phyloP scores from a whole-genome alignment of 2,113 vertebrate genomes.

The Colius striatus region DNA sequence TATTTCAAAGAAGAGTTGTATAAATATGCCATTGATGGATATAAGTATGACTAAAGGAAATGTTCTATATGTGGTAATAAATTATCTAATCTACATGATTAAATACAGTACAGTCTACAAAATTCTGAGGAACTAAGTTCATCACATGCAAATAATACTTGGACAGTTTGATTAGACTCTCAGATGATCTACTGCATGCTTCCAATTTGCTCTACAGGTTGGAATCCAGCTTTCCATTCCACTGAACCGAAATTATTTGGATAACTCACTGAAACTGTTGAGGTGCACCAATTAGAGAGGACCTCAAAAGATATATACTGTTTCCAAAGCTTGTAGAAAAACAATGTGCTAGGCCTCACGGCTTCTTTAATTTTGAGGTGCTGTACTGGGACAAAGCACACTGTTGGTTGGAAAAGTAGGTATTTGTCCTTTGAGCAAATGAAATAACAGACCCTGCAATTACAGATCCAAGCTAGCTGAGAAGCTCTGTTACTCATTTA shows the following conservation, averaged over 20 bases:
- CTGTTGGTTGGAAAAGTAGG: neutral
- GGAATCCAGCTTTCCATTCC: neutral
- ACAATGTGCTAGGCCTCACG: neutral
- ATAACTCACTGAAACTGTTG: neutral
- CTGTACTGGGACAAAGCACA: neutral
- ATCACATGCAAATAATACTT: neutral
- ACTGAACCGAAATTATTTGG: slow-evolving; percentile 3
- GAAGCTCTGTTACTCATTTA: neutral
- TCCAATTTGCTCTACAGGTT: neutral
- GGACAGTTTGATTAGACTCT: neutral
- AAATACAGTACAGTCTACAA: neutral
- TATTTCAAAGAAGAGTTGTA: neutral
- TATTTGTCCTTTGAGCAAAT: neutral
- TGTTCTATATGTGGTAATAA: neutral
- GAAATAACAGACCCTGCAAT: neutral
- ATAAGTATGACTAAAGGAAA: neutral
- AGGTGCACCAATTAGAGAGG: neutral
- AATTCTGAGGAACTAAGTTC: neutral
- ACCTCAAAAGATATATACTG: neutral
- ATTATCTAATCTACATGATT: neutral
- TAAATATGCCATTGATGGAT: neutral
- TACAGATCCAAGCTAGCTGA: neutral
- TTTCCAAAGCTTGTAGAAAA: neutral
- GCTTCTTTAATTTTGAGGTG: neutral
- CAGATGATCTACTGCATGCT: neutral